Evolutionary conservation across 2,888 invertebrate species (phyloP), one percentile per base, ranked within the genome.

Genomic region (Tetramorium bicarinatum): DNA sequence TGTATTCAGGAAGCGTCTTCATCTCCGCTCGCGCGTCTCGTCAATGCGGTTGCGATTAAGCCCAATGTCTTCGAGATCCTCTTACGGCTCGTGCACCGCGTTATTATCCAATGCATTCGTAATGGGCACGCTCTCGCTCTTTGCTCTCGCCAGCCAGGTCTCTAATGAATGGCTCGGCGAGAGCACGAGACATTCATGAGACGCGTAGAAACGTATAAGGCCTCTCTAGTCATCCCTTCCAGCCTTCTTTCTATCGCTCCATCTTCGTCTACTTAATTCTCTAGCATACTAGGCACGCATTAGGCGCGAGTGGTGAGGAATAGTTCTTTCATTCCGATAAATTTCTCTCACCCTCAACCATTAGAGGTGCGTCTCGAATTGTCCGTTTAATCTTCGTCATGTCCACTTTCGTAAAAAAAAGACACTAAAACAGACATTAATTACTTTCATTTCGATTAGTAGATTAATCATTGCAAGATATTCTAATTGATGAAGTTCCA

Each of bases 31-130:
- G 76, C 86, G 49, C 34, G 6, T 66, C n/a, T 18, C 44, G 74
- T 38, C 85, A 52, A 61, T 25, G 61, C 38, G 56, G n/a, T 74
- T 49, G 75, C 80, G 64, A 81, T 71, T 80, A 81, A 47, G 74
- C 81, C 72, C 85, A 83, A 61, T 76, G 56, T 71, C 75, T 77
- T 77, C 29, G 61, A 62, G 84, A 81, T 84, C 83, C 84, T 77
- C 80, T 87, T 85, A 85, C 54, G 82, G 83, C 85, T 89, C 87
- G 89, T 88, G 88, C 90, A 87, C 89, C 85, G 87, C 90, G 88
- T 93, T 92, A 92, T 93, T 92, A 92, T 92, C 93, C 92, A 91
- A 92, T 93, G 91, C 90, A 92, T 92, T 91, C 83, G 90, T 92
- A 92, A 93, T 92, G 90, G 88, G 85, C 89, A 87, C 85, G 84